Percentiles rank a stretch among this genome's conserved stretches.
These are phyloP conservation scores for Melipona quadrifasciata DNA, from an alignment of 1,140 invertebrate genomes.

Conservation along the genomic window DNA sequence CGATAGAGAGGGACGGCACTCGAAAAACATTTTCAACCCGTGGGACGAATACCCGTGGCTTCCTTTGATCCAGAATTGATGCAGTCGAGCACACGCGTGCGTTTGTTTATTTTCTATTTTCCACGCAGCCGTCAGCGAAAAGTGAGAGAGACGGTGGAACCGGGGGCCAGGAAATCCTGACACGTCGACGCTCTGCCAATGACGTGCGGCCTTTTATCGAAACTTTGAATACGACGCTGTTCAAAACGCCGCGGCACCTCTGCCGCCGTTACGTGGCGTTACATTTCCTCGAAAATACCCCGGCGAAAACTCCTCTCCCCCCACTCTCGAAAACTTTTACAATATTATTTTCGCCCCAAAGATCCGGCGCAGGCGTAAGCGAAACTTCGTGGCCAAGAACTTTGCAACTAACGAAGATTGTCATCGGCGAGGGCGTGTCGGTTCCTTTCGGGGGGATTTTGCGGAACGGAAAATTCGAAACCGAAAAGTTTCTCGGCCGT, in stretches of 20 bases:
- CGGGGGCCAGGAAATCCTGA: not conserved
- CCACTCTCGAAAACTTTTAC: not conserved
- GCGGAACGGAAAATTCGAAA: not conserved
- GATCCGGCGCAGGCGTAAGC: not conserved
- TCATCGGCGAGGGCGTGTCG: not conserved
- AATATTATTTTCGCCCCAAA: slow-evolving; percentile 1
- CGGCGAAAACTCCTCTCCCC: not conserved
- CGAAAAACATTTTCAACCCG: slow-evolving; percentile 32
- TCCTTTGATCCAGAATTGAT: slow-evolving; percentile 41
- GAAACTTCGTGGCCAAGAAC: not conserved
- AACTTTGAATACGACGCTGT: not conserved
- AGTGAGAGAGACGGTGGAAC: not conserved
- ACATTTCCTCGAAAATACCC: not conserved
- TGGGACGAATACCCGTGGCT: not conserved
- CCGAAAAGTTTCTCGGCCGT: not conserved
- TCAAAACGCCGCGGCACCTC: not conserved
- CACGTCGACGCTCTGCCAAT: not conserved
- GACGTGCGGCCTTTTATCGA: not conserved
- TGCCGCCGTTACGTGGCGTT: not conserved
- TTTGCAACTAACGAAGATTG: not conserved
- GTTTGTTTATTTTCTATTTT: slow-evolving; percentile 45
- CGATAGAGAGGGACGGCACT: not conserved
- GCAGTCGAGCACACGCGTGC: not conserved
- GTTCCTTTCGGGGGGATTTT: not conserved
- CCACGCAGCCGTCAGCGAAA: slow-evolving; percentile 10